Evolutionary conservation across 2,797 vertebrate species (phyloP).

Genomic region (Silurus aristotelis): DNA sequence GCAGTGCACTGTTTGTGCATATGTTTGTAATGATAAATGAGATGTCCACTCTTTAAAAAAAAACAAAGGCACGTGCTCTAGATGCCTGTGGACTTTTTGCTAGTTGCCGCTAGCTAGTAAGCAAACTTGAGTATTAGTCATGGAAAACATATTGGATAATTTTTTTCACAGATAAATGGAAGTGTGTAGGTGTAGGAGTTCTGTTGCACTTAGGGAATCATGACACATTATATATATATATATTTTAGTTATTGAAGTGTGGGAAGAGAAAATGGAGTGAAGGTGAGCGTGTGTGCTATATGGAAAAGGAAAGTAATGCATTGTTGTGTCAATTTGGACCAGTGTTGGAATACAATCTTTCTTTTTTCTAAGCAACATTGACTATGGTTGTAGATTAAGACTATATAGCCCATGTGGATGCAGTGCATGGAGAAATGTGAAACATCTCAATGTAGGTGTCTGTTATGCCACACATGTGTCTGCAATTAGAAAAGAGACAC

Average conservation of each 20-base stretch:
- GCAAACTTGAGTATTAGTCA: not conserved
- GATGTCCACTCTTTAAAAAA: not conserved
- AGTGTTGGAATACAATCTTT: not conserved
- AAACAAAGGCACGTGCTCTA: not conserved
- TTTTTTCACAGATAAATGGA: not conserved
- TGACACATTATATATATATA: not conserved
- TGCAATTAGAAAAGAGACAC: constrained; percentile 6
- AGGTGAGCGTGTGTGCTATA: not conserved
- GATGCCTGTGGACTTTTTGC: not conserved
- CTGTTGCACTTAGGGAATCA: not conserved
- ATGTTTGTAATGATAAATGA: not conserved
- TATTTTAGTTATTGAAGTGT: not conserved
- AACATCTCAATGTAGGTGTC: constrained; percentile 8
- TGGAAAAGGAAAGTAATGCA: not conserved
- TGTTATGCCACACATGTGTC: constrained; percentile 37
- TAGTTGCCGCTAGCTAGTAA: not conserved
- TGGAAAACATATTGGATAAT: not conserved
- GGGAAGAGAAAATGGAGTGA: not conserved
- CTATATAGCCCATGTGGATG: not conserved
- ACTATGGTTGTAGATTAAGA: constrained; percentile 15
- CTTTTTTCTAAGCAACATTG: constrained; percentile 19
- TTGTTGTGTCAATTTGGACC: not conserved
- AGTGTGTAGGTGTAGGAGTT: not conserved
- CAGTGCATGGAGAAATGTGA: constrained; percentile 3
- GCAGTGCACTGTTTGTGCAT: not conserved